Evolutionary conservation across 2,113 vertebrate species (phyloP).

Genomic region (Ammodytes marinus): DNA sequence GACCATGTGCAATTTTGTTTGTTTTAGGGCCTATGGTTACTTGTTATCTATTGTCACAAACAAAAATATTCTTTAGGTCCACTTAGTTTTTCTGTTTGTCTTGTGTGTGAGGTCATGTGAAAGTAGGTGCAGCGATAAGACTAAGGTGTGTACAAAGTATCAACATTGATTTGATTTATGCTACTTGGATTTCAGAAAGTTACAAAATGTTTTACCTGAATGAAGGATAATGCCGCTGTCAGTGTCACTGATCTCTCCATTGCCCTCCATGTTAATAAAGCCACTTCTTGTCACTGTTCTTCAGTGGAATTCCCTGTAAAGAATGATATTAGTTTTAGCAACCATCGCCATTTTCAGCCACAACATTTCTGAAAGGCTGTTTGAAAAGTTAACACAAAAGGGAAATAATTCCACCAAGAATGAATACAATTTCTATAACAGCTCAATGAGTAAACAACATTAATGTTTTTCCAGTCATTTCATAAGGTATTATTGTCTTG

Average conservation of each 20-base stretch:
- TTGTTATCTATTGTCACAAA: neutral
- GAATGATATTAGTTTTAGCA: conserved; percentile 19
- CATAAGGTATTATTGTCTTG: neutral
- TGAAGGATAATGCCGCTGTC: conserved; percentile 93
- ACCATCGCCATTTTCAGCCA: neutral
- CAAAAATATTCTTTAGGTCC: too few species aligned
- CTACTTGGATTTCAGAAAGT: neutral
- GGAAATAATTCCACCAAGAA: neutral
- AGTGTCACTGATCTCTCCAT: conserved; percentile 89
- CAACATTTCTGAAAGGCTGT: neutral
- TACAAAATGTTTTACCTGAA: conserved; percentile 83
- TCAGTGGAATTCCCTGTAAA: conserved; percentile 64
- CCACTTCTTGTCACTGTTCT: conserved; percentile 38
- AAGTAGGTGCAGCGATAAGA: conserved; percentile 21
- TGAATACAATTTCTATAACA: neutral
- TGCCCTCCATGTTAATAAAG: conserved; percentile 85
- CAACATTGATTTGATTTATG: neutral
- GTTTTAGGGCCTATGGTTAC: neutral
- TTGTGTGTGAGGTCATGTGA: neutral
- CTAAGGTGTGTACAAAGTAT: conserved; percentile 9
- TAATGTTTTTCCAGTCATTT: neutral
- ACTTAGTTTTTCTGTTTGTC: neutral
- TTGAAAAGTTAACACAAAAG: neutral
- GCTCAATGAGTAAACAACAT: neutral
- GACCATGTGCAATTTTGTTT: neutral